These are phyloP conservation scores for Dromiciops gliroides DNA, from an alignment of 2,113 vertebrate genomes.

Conservation along the genomic window DNA sequence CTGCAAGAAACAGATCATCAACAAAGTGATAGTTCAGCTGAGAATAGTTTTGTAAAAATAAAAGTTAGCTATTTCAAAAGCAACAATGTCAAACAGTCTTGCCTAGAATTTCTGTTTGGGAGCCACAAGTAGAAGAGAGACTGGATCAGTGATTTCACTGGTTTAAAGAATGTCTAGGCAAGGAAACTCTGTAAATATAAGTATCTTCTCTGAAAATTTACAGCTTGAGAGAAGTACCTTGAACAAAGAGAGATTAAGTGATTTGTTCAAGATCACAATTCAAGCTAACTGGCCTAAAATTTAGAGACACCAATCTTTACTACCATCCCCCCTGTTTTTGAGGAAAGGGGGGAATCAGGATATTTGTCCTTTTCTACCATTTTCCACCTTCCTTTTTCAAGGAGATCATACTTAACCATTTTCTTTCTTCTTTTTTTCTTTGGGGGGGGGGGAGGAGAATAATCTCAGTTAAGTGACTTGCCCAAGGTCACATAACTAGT, in stretches of 20 bases:
- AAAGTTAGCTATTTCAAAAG: neutral
- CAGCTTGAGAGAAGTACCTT: neutral
- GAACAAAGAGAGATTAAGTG: neutral
- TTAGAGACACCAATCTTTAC: neutral
- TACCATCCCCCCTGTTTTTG: too few species aligned
- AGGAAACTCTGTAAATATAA: neutral
- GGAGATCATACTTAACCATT: too few species aligned
- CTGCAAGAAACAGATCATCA: neutral
- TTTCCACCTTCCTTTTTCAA: neutral
- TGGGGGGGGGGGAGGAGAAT: too few species aligned
- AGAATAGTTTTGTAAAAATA: too few species aligned
- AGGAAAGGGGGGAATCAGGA: neutral
- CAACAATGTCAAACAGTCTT: neutral
- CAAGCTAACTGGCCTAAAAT: neutral
- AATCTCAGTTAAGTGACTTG: too few species aligned
- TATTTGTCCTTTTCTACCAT: neutral
- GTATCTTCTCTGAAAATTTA: neutral
- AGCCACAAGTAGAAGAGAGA: neutral
- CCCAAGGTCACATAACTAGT: too few species aligned
- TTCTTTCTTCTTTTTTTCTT: too few species aligned
- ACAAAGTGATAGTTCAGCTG: neutral
- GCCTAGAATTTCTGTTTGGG: neutral
- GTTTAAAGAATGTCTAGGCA: neutral
- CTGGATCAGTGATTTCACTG: neutral
- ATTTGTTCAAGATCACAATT: neutral